Base-by-base conservation (phyloP, 2,797 vertebrate genomes). In the Alauda arvensis region DNA sequence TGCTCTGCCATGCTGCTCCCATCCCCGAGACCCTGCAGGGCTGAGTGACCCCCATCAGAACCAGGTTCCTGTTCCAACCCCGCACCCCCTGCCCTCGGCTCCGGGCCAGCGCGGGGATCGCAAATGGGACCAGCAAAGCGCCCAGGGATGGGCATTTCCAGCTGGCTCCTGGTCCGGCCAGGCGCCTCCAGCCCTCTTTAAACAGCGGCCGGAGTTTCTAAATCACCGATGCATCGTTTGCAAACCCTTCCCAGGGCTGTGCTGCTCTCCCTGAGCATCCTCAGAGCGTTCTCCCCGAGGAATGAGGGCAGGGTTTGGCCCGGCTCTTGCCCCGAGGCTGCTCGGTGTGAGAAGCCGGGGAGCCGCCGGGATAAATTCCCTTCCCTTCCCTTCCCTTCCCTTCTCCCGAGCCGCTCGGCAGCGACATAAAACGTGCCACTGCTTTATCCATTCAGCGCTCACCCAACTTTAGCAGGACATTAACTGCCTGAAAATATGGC, bases 361-460 rank as follows among this genome's bases (percentile, higher is more conserved):
- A 85, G 87, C 34, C 53, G 0, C 42, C 8, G 1, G 69, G 77
- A 65, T 87, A 61, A 91, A 92, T 89, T 39, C 72, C 68, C 65
- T 63, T 55, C 75, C 68, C 65, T 63, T 55, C 75, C 37, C 37
- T 89, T 39, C 72, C 68, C 65, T 63, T 55, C 78, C 71, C 85
- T 92, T 74, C 84, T 88, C 49, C 61, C 4, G 59, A 3, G 42
- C 83, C 15, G 75, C 77, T 83, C 71, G 48, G 83, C 89, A 84
- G 83, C 81, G 29, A 4, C 90, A 59, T 45, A 85, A 88, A 92
- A 90, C 39, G 78, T 53, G 93, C 83, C 66, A 21, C 92, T 94
- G 94, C 93, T 95, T 94, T 93, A 86, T 69, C 93, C 93, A 92
- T 92, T 83, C 94, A 92, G 56, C 82, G 18, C 93, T 93, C 83